Base-by-base conservation (phyloP, 2,888 invertebrate genomes). In the Cecidostiba fungosa region DNA sequence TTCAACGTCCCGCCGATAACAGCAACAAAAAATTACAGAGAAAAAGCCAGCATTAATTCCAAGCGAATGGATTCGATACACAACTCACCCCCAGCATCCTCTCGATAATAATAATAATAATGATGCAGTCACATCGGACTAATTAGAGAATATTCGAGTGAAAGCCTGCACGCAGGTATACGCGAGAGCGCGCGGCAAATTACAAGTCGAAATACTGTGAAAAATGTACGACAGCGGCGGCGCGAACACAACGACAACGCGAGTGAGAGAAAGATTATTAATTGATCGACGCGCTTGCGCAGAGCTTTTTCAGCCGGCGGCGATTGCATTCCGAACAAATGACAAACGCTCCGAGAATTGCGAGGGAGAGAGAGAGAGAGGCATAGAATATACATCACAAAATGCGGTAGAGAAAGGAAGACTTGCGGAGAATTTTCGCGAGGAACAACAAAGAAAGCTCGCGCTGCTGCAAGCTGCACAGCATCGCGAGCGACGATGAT, bases 261-360 rank as follows among this genome's bases (percentile, higher is more conserved):
- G 36, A 26, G 29, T n/a, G 26, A 8, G 72, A 74, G 66, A 29
- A 36, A 50, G 72, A 88, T n/a, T 87, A 86, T 87, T 88, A 59
- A 59, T 59, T 59, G 89, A 90, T 90, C 88, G 89, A 87, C 86
- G 62, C 26, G 19, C 54, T 19, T 19, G 26, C 84, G 88, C 76
- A 86, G 69, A 50, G 87, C 23, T 89, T 91, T 89, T 79, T 16
- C 36, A 70, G 76, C 84, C 54, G 12, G 69, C 76, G 77, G 77
- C 54, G 89, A 91, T 91, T 91, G 90, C 90, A 90, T 90, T 89
- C 88, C 89, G 82, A 92, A 91, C 92, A 92, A 92, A 92, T 92
- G 91, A 92, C 89, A 92, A 90, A 87, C 89, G 88, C 80, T 36
- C 54, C 84, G 80, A 23, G 83, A 74, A 87, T 83, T 4, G 1